phyloP scores from a whole-genome alignment of 2,888 invertebrate species.

The Brassicogethes aeneus region DNA sequence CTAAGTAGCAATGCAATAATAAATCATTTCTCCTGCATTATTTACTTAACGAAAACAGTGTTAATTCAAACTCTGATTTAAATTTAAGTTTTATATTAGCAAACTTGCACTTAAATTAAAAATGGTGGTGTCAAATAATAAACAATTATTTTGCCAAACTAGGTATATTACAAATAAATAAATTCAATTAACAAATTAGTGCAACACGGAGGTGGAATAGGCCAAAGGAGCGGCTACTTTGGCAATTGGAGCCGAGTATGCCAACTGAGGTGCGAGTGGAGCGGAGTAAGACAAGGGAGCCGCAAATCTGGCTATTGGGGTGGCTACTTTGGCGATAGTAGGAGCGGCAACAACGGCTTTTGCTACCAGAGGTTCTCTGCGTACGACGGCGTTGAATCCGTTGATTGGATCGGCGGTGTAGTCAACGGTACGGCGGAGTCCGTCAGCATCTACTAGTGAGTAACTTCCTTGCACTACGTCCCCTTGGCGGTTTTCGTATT shows the following conservation, averaged over 20 bases:
- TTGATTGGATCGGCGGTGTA: constrained; percentile 47
- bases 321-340: constrained; percentile 15
- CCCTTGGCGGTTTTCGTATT: constrained; percentile 55
- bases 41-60: no score
- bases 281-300: constrained; percentile 11
- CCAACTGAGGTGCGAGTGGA: constrained; percentile 19
- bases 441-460: constrained; percentile 50
- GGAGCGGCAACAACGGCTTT: constrained; percentile 8
- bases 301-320: constrained; percentile 25
- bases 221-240: constrained; percentile 34
- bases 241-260: constrained; percentile 10
- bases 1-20: no score
- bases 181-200: constrained; percentile 6
- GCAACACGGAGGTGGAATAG: constrained; percentile 18
- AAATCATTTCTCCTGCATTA: no score
- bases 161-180: background rate
- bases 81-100: no score
- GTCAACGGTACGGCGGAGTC: constrained; percentile 55
- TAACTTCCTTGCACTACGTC: constrained; percentile 54
- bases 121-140: no score
- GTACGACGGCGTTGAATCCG: constrained; percentile 50
- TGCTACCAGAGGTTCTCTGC: constrained; percentile 38
- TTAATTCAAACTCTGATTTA: no score
- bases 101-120: no score
- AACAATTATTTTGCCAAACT: no score